phyloP scores from a whole-genome alignment of 2,888 invertebrate species.

The Ariolimax columbianus region DNA sequence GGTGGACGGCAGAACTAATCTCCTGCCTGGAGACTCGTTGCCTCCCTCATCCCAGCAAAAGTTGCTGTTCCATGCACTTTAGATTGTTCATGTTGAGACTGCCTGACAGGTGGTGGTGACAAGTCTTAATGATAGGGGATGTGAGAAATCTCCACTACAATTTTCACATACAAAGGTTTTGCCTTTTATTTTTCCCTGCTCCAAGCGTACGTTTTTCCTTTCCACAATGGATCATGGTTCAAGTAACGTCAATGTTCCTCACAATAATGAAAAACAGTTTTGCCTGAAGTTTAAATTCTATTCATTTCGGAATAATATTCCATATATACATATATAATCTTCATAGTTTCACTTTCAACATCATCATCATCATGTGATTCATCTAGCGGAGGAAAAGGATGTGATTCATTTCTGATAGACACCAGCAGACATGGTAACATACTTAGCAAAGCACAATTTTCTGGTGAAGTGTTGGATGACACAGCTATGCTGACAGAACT shows the following conservation, averaged over 20 bases:
- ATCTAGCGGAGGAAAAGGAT: background rate
- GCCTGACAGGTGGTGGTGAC: background rate
- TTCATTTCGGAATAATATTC: background rate
- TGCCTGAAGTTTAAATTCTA: background rate
- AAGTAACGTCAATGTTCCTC: background rate
- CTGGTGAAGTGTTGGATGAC: background rate
- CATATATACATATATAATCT: background rate
- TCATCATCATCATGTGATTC: background rate
- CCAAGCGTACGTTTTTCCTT: background rate
- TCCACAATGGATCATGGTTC: background rate
- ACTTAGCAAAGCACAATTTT: background rate
- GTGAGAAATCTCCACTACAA: background rate
- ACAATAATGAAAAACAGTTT: background rate
- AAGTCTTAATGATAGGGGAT: background rate
- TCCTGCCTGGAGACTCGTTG: conserved; percentile 7
- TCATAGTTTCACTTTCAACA: background rate
- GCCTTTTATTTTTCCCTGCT: background rate
- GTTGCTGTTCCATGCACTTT: background rate
- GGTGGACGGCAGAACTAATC: conserved; percentile 32
- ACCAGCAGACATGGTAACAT: background rate
- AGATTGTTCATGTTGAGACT: background rate
- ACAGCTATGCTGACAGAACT: background rate
- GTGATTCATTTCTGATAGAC: background rate
- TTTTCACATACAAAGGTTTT: background rate
- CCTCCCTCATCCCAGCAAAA: conserved; percentile 36